Conservation (phyloP, 2,113 vertebrate genomes). For the Dasypus novemcinctus region DNA sequence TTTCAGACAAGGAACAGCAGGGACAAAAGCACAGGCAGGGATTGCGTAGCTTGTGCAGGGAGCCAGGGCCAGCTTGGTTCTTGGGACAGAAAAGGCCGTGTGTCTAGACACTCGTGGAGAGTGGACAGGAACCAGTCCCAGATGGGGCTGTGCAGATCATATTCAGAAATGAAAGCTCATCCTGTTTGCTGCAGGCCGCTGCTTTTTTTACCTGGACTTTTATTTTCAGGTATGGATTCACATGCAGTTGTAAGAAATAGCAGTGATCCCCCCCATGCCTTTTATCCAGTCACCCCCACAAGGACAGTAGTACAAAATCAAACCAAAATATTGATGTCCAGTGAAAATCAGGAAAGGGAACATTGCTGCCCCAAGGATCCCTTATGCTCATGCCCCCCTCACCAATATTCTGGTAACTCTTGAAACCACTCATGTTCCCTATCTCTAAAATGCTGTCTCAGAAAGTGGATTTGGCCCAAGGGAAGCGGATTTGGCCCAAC, state of each 20-base stretch:
- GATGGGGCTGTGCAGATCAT: not conserved
- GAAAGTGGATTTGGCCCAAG: no score
- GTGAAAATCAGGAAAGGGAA: not conserved
- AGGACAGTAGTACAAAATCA: not conserved
- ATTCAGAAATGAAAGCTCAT: accelerated
- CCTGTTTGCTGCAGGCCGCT: not conserved
- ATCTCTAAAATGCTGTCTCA: not conserved
- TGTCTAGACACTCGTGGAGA: not conserved
- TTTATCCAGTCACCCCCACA: not conserved
- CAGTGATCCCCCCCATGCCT: not conserved
- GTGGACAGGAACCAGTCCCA: not conserved
- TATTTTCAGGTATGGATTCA: not conserved
- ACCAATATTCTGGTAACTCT: no score
- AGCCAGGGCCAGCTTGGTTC: not conserved
- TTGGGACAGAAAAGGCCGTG: not conserved
- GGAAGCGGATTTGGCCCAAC: no score
- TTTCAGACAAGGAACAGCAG: not conserved
- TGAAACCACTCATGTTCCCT: no score
- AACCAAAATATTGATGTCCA: accelerated
- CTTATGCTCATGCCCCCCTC: accelerated
- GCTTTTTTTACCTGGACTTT: not conserved
- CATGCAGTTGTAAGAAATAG: not conserved
- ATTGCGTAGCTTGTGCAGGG: not conserved
- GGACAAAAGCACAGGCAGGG: accelerated
- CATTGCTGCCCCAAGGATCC: accelerated